A percentile compares a stretch with the other conserved stretches of the same genome.
Evolutionary conservation across 1,140 invertebrate species (phyloP).

Genomic region (Helicoverpa zea): DNA sequence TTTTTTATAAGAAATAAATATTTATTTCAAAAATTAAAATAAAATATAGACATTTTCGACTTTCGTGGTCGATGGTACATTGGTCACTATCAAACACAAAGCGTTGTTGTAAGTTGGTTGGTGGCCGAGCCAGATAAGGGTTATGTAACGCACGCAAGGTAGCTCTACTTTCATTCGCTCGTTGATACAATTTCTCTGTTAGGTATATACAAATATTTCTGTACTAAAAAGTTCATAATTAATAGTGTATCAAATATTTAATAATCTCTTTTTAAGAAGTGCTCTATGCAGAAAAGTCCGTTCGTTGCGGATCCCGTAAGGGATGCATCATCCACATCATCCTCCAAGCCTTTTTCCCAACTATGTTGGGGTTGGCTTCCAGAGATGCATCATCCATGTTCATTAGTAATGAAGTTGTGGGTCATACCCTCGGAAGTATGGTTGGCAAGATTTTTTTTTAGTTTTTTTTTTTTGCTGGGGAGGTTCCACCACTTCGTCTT

Average conservation of each 20-base stretch:
- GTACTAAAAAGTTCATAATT: constrained; percentile 44
- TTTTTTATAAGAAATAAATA: not conserved
- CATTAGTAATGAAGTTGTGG: no score
- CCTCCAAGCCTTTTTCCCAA: no score
- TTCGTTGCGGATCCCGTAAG: no score
- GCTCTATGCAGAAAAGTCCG: no score
- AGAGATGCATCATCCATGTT: no score
- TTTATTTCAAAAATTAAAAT: not conserved
- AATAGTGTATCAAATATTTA: not conserved
- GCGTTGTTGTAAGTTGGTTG: constrained; percentile 50
- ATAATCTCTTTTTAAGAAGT: no score
- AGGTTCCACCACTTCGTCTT: no score
- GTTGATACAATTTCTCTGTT: constrained; percentile 36
- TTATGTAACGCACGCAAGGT: constrained; percentile 44
- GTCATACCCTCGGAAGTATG: no score
- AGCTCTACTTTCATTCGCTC: constrained; percentile 38
- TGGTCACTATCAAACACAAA: constrained; percentile 61
- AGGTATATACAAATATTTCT: constrained; percentile 56
- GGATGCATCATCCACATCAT: no score
- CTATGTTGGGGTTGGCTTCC: no score
- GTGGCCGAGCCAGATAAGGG: constrained; percentile 29
- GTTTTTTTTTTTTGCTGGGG: no score
- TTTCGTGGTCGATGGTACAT: constrained; percentile 51
- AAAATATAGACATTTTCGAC: constrained; percentile 25
- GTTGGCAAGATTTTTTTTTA: no score